Evolutionary conservation across 2,797 vertebrate species (phyloP), one percentile per base, ranked within the genome.

Genomic region (Clarias platycephalus): DNA sequence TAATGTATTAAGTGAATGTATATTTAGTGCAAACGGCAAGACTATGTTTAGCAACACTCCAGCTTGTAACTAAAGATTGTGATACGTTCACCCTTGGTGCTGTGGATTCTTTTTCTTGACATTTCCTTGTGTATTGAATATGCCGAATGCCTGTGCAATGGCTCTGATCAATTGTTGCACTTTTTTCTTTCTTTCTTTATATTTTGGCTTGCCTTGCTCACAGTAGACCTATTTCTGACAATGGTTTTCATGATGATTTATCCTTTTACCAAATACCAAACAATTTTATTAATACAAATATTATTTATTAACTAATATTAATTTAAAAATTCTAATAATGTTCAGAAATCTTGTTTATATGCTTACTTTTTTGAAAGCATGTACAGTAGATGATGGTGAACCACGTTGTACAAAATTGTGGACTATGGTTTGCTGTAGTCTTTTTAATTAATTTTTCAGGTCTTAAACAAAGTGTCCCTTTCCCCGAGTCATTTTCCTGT

Each of bases 371-470:
- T 91, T 89, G 91, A 91, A 97, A 98, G 97, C 95, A 93, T 92
- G 87, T n/a, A n/a, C n/a, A n/a, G n/a, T 96, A 93, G 92, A 92
- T 79, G 95, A 97, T 88, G 95, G 92, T 64, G 92, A 93, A 91
- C 95, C 95, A 89, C 94, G 95, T 91, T 97, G 96, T 90, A 96
- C 94, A 90, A 97, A 97, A 94, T 95, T 97, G 90, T 98, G 97
- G 97, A 97, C 96, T 91, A 97, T 98, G 97, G 97, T 98, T 97
- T 96, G 97, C 98, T 94, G 90, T 86, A 86, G 83, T 88, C 90
- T 84, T 89, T 79, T 86, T 89, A 49, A 49, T 91, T 88, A 26
- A 82, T 84, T 87, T 88, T 83, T 67, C 70, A 87, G 44, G 81
- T 57, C 63, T 68, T 74, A 79, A 71, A 70, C n/a, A 77, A 68